phyloP scores from a whole-genome alignment of 30 jellyfish, hydroid and myxozoan species.

The Hydractinia symbiolongicarpus region DNA sequence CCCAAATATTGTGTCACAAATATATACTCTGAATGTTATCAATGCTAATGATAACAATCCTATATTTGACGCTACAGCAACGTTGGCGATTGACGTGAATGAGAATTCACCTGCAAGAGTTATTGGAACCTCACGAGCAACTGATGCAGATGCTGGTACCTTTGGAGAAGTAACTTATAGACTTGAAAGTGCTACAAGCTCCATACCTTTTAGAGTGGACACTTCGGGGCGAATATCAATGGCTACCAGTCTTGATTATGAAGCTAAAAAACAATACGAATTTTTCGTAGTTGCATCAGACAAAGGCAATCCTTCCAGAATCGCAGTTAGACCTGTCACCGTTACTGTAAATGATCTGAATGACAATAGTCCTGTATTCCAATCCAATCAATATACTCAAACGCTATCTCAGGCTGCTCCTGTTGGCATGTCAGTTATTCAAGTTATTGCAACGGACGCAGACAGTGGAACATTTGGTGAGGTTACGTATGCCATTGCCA shows the following conservation, averaged over 20 bases:
- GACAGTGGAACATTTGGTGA: slow-evolving; percentile 38
- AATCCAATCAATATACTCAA: neutral
- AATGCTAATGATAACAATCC: slow-evolving; percentile 39
- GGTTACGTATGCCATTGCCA: slow-evolving; percentile 13
- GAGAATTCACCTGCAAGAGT: neutral
- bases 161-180: slow-evolving; percentile 40
- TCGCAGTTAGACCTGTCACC: slow-evolving; percentile 20
- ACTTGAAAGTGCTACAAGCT: slow-evolving; percentile 28
- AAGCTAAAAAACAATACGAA: slow-evolving; percentile 31
- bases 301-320: slow-evolving; percentile 37
- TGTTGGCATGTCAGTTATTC: slow-evolving; percentile 15
- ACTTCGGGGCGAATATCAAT: slow-evolving; percentile 40
- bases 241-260: slow-evolving; percentile 61
- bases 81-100: neutral
- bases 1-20: slow-evolving; percentile 5
- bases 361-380: slow-evolving; percentile 69
- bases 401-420: slow-evolving; percentile 23
- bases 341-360: slow-evolving; percentile 51
- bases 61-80: slow-evolving; percentile 2
- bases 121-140: slow-evolving; percentile 34
- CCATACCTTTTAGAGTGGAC: slow-evolving; percentile 41
- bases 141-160: slow-evolving; percentile 66
- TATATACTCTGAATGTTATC: slow-evolving; percentile 7
- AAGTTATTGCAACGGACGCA: slow-evolving; percentile 34
- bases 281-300: slow-evolving; percentile 20